Conservation (phyloP, 2,888 invertebrate genomes). For the Parnassius glacialis region DNA sequence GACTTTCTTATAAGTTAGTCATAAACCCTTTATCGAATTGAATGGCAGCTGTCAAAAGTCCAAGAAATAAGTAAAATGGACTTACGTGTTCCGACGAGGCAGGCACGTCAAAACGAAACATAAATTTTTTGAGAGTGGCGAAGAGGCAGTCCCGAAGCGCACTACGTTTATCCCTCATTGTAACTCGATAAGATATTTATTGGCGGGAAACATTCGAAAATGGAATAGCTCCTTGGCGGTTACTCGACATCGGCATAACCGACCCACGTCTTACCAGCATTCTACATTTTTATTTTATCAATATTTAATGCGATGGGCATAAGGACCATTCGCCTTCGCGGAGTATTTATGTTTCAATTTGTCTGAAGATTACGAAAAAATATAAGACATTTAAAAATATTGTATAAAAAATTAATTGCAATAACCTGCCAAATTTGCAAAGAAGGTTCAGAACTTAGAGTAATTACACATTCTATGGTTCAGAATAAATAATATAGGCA, state of each 20-base stretch:
- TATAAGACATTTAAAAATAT: too few relatives aligned
- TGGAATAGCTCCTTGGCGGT: constrained; percentile 71
- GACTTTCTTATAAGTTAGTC: too few relatives aligned
- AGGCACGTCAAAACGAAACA: constrained; percentile 34
- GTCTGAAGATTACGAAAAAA: constrained; percentile 25
- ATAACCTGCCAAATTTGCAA: too few relatives aligned
- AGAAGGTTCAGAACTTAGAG: too few relatives aligned
- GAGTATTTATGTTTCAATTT: constrained; percentile 32
- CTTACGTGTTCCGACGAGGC: constrained; percentile 24
- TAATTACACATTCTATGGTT: too few relatives aligned
- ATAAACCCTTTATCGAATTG: constrained; percentile 15
- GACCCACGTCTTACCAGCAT: constrained; percentile 63
- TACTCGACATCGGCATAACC: constrained; percentile 61
- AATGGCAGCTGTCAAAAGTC: constrained; percentile 32
- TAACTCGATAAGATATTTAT: constrained; percentile 80
- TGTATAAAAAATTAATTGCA: too few relatives aligned
- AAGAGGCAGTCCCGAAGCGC: constrained; percentile 51
- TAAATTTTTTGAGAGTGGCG: constrained; percentile 47
- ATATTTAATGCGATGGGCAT: constrained; percentile 75
- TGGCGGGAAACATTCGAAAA: constrained; percentile 72
- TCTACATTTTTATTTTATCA: constrained; percentile 79
- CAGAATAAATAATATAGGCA: too few relatives aligned
- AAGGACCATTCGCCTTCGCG: constrained; percentile 36
- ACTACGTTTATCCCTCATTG: constrained; percentile 65
- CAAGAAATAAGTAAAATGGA: constrained; percentile 29